Percentiles rank a stretch among this genome's conserved stretches.
These are phyloP conservation scores for Troides oblongomaculatus DNA, from an alignment of 2,888 invertebrate genomes.

Conservation along the genomic window DNA sequence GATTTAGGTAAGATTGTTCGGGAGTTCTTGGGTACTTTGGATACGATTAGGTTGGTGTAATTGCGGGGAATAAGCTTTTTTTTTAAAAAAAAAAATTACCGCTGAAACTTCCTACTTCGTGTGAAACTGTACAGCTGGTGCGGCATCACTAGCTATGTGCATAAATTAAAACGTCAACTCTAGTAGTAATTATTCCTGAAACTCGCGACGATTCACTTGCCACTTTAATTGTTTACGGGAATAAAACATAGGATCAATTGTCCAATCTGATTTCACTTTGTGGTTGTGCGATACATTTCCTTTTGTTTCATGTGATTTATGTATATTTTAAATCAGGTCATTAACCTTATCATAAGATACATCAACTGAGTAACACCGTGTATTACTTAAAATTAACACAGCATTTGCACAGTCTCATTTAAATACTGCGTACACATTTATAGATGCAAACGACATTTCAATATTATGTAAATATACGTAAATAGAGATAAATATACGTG, in stretches of 20 bases:
- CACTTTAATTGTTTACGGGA: constrained; percentile 13
- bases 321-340: too few relatives aligned
- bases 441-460: too few relatives aligned
- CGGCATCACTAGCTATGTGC: constrained; percentile 26
- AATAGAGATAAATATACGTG: too few relatives aligned
- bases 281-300: not conserved
- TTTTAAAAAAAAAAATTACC: constrained; percentile 8
- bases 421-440: too few relatives aligned
- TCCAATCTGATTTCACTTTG: not conserved
- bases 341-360: too few relatives aligned
- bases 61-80: constrained; percentile 50
- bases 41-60: constrained; percentile 64
- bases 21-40: constrained; percentile 53
- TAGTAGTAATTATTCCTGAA: constrained; percentile 36
- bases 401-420: too few relatives aligned
- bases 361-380: too few relatives aligned
- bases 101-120: constrained; percentile 35
- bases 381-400: too few relatives aligned
- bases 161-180: constrained; percentile 38
- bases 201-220: constrained; percentile 33
- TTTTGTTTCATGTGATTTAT: not conserved
- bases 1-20: constrained; percentile 60
- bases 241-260: not conserved
- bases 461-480: too few relatives aligned
- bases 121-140: constrained; percentile 41